Base-by-base conservation (phyloP, 2,797 vertebrate genomes). In the Carapus acus region DNA sequence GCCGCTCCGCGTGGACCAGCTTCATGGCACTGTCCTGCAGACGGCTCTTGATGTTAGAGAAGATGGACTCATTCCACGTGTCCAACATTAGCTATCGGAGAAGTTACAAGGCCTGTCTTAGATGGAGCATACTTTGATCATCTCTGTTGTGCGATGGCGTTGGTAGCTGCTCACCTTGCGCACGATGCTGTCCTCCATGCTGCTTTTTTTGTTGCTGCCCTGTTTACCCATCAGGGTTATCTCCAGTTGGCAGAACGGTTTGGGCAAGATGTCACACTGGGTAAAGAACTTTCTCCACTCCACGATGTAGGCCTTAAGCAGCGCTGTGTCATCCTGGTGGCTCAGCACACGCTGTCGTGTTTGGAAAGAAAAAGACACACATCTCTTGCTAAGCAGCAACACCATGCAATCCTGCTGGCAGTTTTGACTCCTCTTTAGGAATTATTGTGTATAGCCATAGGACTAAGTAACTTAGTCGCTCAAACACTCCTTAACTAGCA, bases 201-300 rank as follows among this genome's bases (percentile, higher is more conserved):
- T 98, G 22, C 94, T 92, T 71, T 98, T 98, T 85, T 97, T 89
- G 89, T 94, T 97, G 86, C 92, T 95, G 74, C 94, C 94, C 77
- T 97, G 95, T 52, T 88, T 88, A 24, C 88, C 88, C 88, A 89
- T 89, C 53, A 89, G 81, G 0, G 95, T 97, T 77, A 96, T 96
- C 83, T 98, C 95, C 71, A 98, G 64, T 64, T 98, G 95, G 76
- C 95, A 98, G 81, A 98, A 98, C 7, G 95, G 95, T 80, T 98
- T 98, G 33, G 95, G 94, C 69, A 98, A 84, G 80, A 98, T 98
- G 86, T 98, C 94, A 7, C 95, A 98, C 54, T 98, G 95, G 0
- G 94, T 98, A 85, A 98, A 98, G 85, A 98, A 98, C 88, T 98
- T 98, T 78, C 95, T 89, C 95, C 95, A 98, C 83, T 98, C 95